phyloP scores from a whole-genome alignment of 1,140 invertebrate species.

The Orussus abietinus region DNA sequence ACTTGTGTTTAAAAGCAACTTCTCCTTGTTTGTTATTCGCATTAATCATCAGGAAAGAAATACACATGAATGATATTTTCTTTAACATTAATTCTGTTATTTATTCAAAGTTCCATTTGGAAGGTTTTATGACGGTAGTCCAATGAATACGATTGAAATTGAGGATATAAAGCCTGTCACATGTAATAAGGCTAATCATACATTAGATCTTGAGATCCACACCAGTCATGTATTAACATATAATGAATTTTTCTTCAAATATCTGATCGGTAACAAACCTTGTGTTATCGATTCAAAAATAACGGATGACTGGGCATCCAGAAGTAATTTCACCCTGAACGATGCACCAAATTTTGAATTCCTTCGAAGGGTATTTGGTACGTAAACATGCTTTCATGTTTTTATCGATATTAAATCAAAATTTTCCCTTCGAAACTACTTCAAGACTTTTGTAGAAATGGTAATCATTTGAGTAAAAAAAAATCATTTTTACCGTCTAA shows the following conservation, averaged over 20 bases:
- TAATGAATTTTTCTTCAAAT: constrained; percentile 58
- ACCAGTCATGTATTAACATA: constrained; percentile 33
- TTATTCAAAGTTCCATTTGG: too few species aligned
- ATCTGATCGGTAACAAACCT: constrained; percentile 62
- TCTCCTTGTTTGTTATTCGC: too few species aligned
- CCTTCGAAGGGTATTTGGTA: constrained; percentile 58
- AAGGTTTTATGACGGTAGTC: too few species aligned
- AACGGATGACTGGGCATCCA: constrained; percentile 60
- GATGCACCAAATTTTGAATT: constrained; percentile 62
- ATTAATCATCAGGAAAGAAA: too few species aligned
- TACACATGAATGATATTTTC: too few species aligned
- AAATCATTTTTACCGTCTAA: constrained; percentile 10
- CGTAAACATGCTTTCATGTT: constrained; percentile 26
- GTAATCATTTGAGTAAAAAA: constrained; percentile 5
- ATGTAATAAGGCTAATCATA: too few species aligned
- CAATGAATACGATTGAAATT: too few species aligned
- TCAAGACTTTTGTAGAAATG: not conserved
- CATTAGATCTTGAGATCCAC: too few species aligned
- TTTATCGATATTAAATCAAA: constrained; percentile 9
- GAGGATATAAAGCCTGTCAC: too few species aligned
- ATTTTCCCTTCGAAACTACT: constrained; percentile 7
- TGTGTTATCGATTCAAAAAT: constrained; percentile 61
- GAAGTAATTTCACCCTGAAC: constrained; percentile 57
- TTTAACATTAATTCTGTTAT: too few species aligned
- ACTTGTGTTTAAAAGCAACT: too few species aligned